These are phyloP conservation scores for Aphelinus certus DNA, from an alignment of 1,140 invertebrate species.

Conservation along the genomic window DNA sequence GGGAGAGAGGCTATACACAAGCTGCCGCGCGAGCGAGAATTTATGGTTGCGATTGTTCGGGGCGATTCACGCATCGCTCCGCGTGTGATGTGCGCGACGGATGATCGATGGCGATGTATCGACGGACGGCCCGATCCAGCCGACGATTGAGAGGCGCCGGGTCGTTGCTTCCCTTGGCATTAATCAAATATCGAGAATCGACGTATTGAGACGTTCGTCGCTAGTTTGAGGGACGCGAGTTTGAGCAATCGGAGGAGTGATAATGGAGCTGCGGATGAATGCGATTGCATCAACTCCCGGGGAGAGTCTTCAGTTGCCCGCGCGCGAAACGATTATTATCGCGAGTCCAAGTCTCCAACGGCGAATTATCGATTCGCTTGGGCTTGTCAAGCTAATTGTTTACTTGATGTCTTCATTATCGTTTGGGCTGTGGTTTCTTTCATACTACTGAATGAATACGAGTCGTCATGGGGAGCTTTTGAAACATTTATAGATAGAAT, in stretches of 20 bases:
- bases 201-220: slow-evolving; percentile 25
- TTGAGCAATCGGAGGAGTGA: slow-evolving; percentile 8
- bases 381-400: too few relatives aligned
- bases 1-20: not conserved
- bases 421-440: too few relatives aligned
- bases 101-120: slow-evolving; percentile 50
- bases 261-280: slow-evolving; percentile 2
- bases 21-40: not conserved
- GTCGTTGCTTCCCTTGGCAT: slow-evolving; percentile 25
- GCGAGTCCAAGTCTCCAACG: too few relatives aligned
- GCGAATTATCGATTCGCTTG: too few relatives aligned
- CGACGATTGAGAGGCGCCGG: slow-evolving; percentile 9
- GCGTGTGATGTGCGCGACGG: slow-evolving; percentile 6
- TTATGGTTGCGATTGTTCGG: slow-evolving; percentile 29
- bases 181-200: slow-evolving; percentile 33
- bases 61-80: slow-evolving; percentile 32
- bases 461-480: too few relatives aligned
- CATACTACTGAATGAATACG: too few relatives aligned
- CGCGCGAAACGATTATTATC: too few relatives aligned
- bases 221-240: too few relatives aligned
- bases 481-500: too few relatives aligned
- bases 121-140: slow-evolving; percentile 39
- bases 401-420: too few relatives aligned
- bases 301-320: too few relatives aligned
- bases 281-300: not conserved